Conservation (phyloP, 2,888 invertebrate species). For the Acanthoscelides obtectus region DNA sequence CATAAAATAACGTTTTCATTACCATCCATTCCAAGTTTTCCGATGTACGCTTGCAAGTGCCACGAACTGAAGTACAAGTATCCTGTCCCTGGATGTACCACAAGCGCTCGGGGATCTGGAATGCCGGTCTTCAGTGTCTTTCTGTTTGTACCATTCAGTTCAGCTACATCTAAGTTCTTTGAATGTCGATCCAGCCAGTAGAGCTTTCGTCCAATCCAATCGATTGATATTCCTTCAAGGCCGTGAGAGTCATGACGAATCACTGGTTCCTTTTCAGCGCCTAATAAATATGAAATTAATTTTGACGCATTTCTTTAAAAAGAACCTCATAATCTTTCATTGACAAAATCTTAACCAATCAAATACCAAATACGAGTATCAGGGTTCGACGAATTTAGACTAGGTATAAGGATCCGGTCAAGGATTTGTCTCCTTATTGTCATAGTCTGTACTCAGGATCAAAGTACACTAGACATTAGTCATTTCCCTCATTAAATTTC, state of each 20-base stretch:
- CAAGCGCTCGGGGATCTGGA: constrained; percentile 90
- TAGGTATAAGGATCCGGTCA: too few species aligned
- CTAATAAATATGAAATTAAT: neutral
- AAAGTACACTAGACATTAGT: too few species aligned
- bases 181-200: constrained; percentile 97
- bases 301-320: too few species aligned
- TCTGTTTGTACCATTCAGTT: constrained; percentile 86
- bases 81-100: constrained; percentile 91
- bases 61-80: constrained; percentile 94
- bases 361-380: too few species aligned
- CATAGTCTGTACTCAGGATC: too few species aligned
- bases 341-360: too few species aligned
- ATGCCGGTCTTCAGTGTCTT: constrained; percentile 86
- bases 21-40: constrained; percentile 96
- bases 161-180: constrained; percentile 91
- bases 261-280: constrained; percentile 69
- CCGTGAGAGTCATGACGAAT: constrained; percentile 92
- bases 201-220: constrained; percentile 93
- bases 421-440: too few species aligned
- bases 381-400: too few species aligned
- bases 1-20: neutral
- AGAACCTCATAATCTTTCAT: too few species aligned
- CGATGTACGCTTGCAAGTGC: constrained; percentile 94
- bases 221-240: constrained; percentile 94
- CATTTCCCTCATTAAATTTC: too few species aligned